Conservation (phyloP, 2,797 vertebrate genomes). For the Trachops cirrhosus region DNA sequence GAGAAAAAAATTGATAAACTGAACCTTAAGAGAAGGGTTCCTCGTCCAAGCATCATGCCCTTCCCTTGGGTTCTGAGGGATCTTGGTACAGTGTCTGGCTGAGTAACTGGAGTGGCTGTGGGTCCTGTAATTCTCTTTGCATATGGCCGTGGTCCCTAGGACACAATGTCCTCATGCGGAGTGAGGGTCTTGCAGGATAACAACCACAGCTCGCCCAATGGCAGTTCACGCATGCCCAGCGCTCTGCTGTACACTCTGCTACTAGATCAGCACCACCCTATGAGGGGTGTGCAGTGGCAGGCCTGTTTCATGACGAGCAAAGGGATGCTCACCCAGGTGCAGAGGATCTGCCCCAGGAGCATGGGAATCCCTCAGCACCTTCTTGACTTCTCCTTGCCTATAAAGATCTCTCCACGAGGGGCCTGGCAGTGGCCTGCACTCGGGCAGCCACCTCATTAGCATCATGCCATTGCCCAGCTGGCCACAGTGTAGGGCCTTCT, state of each 20-base stretch:
- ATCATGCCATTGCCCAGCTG: background rate
- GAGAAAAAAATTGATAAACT: background rate
- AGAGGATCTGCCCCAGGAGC: background rate
- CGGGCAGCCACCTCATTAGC: background rate
- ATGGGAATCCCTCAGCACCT: background rate
- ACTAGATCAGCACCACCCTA: background rate
- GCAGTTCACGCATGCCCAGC: background rate
- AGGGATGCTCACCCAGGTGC: background rate
- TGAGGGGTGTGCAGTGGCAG: rapidly evolving
- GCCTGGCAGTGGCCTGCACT: background rate
- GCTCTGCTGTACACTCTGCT: background rate
- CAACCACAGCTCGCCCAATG: too few species aligned
- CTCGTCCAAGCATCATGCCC: rapidly evolving
- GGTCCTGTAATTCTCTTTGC: background rate
- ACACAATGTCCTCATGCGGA: background rate
- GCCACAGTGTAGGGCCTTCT: background rate
- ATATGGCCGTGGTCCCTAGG: background rate
- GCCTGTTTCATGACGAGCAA: background rate
- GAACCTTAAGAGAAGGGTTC: background rate
- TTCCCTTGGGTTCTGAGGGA: background rate
- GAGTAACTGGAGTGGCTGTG: background rate
- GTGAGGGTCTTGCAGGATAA: background rate
- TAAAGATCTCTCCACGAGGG: background rate
- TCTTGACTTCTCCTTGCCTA: background rate
- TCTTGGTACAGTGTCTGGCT: too few species aligned